Conservation (phyloP, 2,797 vertebrate species). For the Tangara arthus region DNA sequence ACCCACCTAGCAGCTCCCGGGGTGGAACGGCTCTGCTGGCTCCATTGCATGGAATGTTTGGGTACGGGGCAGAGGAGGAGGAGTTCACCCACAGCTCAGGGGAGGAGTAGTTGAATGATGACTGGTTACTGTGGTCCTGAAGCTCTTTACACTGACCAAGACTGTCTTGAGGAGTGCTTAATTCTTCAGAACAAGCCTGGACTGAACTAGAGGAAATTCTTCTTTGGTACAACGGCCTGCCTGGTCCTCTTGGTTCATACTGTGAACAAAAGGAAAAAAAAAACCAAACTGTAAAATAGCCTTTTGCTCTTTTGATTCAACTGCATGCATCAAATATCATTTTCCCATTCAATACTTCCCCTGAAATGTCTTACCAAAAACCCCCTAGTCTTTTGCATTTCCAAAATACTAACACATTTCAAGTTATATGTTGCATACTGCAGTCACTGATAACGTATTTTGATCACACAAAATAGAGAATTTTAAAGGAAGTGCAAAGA, state of each 20-base stretch:
- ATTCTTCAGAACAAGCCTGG: conserved; percentile 88
- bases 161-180: conserved; percentile 79
- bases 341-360: background rate
- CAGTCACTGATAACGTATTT: background rate
- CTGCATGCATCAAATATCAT: background rate
- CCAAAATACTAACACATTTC: background rate
- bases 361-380: background rate
- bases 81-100: conserved; percentile 90
- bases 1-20: conserved; percentile 89
- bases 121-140: conserved; percentile 83
- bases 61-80: conserved; percentile 86
- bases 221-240: conserved; percentile 98
- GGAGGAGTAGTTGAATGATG: conserved; percentile 86
- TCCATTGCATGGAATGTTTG: conserved; percentile 99
- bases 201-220: conserved; percentile 95
- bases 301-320: background rate
- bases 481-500: background rate
- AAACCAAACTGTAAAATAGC: background rate
- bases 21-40: conserved; percentile 84
- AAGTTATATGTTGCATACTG: background rate
- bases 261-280: conserved; percentile 44
- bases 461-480: background rate
- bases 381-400: background rate
- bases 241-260: conserved; percentile 99
- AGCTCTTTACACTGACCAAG: conserved; percentile 87